A percentile compares a stretch with the other conserved stretches of the same genome.
phyloP scores from a whole-genome alignment of 2,113 vertebrate genomes.

The Acinonyx jubatus region DNA sequence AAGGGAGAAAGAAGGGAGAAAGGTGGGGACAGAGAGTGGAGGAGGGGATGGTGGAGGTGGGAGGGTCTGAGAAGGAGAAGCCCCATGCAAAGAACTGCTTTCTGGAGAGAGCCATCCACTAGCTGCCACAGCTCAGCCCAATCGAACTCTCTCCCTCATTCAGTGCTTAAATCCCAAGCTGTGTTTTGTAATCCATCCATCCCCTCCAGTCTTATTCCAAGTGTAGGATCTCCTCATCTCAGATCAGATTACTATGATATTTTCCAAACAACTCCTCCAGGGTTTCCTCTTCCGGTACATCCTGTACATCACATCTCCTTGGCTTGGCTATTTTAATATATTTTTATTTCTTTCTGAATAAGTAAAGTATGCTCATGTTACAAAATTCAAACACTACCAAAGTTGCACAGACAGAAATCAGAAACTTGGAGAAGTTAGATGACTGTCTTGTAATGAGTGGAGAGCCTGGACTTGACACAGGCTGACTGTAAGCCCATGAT shows the following conservation, averaged over 20 bases:
- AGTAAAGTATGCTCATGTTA: background rate
- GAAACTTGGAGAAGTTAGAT: background rate
- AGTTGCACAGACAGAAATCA: background rate
- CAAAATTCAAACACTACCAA: background rate
- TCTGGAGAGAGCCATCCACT: background rate
- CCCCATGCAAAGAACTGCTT: accelerated
- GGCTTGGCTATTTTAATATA: background rate
- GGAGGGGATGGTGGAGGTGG: background rate
- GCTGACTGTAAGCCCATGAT: background rate
- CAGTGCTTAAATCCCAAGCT: background rate
- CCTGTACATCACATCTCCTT: background rate
- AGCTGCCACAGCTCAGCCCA: background rate
- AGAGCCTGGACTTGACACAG: background rate
- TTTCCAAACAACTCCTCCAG: background rate
- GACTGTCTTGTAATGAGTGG: background rate
- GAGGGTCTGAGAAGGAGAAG: background rate
- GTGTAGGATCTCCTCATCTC: background rate
- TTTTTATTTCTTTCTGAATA: background rate
- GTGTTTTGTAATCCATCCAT: background rate
- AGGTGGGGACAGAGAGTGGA: background rate
- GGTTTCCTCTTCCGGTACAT: background rate
- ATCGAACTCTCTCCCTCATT: accelerated
- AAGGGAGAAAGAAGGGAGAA: background rate
- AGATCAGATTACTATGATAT: too few species aligned
- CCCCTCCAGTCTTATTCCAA: background rate